Evolutionary conservation across 1,140 invertebrate species (phyloP).

Genomic region (Metaphire vulgaris): DNA sequence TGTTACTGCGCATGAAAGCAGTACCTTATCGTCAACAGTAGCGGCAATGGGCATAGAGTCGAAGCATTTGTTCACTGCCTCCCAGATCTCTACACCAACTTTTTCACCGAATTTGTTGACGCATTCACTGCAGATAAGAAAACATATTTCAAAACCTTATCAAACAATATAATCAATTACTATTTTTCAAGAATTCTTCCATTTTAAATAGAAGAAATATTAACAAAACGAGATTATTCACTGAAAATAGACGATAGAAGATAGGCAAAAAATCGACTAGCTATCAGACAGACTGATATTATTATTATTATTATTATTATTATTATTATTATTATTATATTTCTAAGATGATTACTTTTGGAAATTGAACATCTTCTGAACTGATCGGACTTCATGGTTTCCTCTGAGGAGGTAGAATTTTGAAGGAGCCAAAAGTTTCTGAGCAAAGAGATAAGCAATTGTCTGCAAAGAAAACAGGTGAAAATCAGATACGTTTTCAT

Average conservation of each 20-base stretch:
- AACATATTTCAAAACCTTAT: neutral
- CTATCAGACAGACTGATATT: too few species aligned
- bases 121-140: conserved; percentile 54
- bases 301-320: too few species aligned
- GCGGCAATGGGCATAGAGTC: conserved; percentile 66
- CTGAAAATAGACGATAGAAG: too few species aligned
- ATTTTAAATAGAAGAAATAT: too few species aligned
- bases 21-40: conserved; percentile 62
- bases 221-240: too few species aligned
- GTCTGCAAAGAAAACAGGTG: conserved; percentile 46
- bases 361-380: conserved; percentile 68
- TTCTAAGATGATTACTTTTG: conserved; percentile 58
- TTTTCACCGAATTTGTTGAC: conserved; percentile 60
- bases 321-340: too few species aligned
- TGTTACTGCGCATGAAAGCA: too few species aligned
- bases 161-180: too few species aligned
- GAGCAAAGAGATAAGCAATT: conserved; percentile 61
- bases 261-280: too few species aligned
- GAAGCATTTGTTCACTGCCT: conserved; percentile 63
- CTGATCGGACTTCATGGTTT: conserved; percentile 61
- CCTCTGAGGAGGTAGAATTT: conserved; percentile 61
- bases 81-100: conserved; percentile 61
- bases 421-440: conserved; percentile 59
- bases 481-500: neutral
- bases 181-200: too few species aligned